Conservation (phyloP, 2,888 invertebrate species). For the Oxystoma pomonae region DNA sequence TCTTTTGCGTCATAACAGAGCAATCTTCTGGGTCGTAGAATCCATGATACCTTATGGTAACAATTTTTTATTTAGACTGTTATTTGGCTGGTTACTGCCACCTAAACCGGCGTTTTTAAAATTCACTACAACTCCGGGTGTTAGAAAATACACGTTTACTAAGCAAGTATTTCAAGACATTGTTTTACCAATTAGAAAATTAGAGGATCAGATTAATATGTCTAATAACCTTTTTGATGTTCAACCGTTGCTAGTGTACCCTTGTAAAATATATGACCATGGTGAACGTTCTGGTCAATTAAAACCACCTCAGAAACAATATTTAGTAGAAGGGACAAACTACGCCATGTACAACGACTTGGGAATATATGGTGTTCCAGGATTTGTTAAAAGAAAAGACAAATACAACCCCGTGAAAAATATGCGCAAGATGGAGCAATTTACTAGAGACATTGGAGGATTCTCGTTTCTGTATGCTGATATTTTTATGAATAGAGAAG, state of each 20-base stretch:
- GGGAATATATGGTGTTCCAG: slow-evolving; percentile 67
- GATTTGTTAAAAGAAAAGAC: slow-evolving; percentile 54
- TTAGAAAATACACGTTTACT: slow-evolving; percentile 64
- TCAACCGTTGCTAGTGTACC: slow-evolving; percentile 65
- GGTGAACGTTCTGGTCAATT: slow-evolving; percentile 58
- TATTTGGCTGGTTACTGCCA: slow-evolving; percentile 65
- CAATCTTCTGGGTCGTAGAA: slow-evolving; percentile 71
- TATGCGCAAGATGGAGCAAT: slow-evolving; percentile 67
- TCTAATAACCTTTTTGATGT: slow-evolving; percentile 60
- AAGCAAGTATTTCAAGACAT: slow-evolving; percentile 71
- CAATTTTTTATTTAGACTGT: slow-evolving; percentile 55
- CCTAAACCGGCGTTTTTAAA: slow-evolving; percentile 71
- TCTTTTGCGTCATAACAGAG: slow-evolving; percentile 60
- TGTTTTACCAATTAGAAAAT: slow-evolving; percentile 60
- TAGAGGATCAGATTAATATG: slow-evolving; percentile 60
- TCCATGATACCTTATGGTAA: slow-evolving; percentile 71
- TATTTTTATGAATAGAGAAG: slow-evolving; percentile 62
- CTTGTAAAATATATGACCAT: slow-evolving; percentile 62
- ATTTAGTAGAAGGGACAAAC: slow-evolving; percentile 60
- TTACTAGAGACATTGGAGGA: slow-evolving; percentile 63
- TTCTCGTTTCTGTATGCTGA: slow-evolving; percentile 68
- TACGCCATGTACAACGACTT: slow-evolving; percentile 70
- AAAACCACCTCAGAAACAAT: slow-evolving; percentile 52
- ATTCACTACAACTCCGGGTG: slow-evolving; percentile 64
- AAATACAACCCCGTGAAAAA: slow-evolving; percentile 61